Evolutionary conservation across 1,140 invertebrate genomes (phyloP).

Genomic region (Cephus cinctus): DNA sequence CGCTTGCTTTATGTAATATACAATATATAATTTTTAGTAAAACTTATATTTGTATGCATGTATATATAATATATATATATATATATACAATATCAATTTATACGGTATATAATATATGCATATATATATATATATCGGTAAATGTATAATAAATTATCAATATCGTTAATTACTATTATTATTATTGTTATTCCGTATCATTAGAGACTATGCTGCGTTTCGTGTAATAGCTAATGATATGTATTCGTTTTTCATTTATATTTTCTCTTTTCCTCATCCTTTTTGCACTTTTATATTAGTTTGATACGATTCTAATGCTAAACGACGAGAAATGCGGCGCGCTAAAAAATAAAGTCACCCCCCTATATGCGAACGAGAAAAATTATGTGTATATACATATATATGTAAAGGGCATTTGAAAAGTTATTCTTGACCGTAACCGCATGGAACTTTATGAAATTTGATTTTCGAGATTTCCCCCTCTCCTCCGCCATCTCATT

Average conservation of each 20-base stretch:
- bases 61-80: conserved; percentile 24
- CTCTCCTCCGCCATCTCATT: too few species aligned
- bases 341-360: too few species aligned
- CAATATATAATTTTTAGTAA: conserved; percentile 19
- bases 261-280: too few species aligned
- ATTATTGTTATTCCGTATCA: conserved; percentile 20
- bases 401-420: too few species aligned
- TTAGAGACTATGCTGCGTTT: conserved; percentile 1
- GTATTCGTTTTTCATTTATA: too few species aligned
- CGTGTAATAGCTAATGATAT: conserved; percentile 38
- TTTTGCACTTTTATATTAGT: conserved; percentile 39
- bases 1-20: too few species aligned
- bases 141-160: conserved; percentile 39
- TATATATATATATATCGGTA: conserved; percentile 36
- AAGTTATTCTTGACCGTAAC: too few species aligned
- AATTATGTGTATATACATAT: too few species aligned
- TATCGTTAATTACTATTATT: conserved; percentile 22
- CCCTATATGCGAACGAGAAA: too few species aligned
- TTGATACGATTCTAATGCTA: conserved; percentile 22
- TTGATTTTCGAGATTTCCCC: too few species aligned
- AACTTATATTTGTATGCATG: conserved; percentile 11
- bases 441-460: too few species aligned
- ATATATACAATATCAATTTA: conserved; percentile 12
- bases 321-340: not conserved
- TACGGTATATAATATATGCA: not conserved